phyloP scores from a whole-genome alignment of 2,888 invertebrate species.

The Lasius fuliginosus region DNA sequence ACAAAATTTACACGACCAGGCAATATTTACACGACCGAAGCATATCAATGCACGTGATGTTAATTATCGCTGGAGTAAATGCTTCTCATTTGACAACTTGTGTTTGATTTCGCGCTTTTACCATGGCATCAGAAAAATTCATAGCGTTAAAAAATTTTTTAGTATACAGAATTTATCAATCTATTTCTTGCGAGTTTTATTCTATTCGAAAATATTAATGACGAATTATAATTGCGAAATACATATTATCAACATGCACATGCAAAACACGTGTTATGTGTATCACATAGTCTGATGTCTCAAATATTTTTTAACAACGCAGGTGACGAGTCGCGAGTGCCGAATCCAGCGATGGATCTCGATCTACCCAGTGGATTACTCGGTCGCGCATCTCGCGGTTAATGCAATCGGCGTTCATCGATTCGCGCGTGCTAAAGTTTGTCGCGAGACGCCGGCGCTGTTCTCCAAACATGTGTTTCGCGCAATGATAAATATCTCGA shows the following conservation, averaged over 20 bases:
- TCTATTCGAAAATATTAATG: neutral
- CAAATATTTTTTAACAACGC: neutral
- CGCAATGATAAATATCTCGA: no score
- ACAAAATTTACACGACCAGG: conserved; percentile 26
- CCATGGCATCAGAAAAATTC: neutral
- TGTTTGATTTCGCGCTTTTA: neutral
- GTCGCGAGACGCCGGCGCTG: no score
- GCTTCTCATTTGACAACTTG: neutral
- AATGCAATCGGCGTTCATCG: no score
- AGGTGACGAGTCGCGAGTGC: neutral
- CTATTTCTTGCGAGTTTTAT: conserved; percentile 7
- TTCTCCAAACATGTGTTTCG: no score
- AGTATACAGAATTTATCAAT: neutral
- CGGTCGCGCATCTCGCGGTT: no score
- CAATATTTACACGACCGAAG: conserved; percentile 32
- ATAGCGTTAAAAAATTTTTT: neutral
- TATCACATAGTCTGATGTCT: neutral
- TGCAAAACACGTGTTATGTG: neutral
- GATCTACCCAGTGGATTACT: no score
- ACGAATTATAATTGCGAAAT: conserved; percentile 1
- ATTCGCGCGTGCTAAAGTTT: no score
- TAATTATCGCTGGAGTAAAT: conserved; percentile 31
- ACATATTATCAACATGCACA: neutral
- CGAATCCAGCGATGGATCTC: neutral
- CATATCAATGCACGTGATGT: conserved; percentile 25